Evolutionary conservation across 1,140 invertebrate species (phyloP), one percentile per base, ranked within the genome.

Genomic region (Rhagoletis pomonella): DNA sequence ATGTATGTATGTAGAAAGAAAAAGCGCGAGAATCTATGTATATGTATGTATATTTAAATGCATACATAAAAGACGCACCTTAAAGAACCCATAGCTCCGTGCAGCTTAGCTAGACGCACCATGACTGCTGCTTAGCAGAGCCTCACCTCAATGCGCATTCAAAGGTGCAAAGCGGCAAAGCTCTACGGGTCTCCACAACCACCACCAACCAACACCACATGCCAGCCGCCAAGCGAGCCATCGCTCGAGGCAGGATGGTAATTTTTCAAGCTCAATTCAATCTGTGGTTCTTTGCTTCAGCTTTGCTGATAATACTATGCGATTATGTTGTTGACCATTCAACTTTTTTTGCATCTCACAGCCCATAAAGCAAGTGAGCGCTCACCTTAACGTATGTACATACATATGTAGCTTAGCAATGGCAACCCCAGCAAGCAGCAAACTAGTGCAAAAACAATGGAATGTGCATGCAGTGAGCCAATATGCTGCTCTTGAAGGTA

Each of bases 201-300:
- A 29, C 29, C 29, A 29, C 29, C 29, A 29, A 29, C 29, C 29
- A 29, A 29, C 29, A 29, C 29, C 29, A 29, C 29, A 29, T 29
- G 29, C 29, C 29, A 29, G 29, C 29, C 29, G 29, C 29, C 29
- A 29, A 29, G 29, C 29, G 29, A 29, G 29, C 29, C 29, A 29
- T 29, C 50, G 47, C 73, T 81, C 10, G 73, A 81, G 47, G 73
- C 73, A 81, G 47, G 73, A 81, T 81, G 73, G 73, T 81, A 81
- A 81, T 81, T 81, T 81, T 81, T 81, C 73, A 81, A 81, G 73
- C 73, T 81, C 73, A 81, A 81, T 81, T 55, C 73, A 81, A 81
- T 81, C 73, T 55, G 47, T 3, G 19, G 29, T 29, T 17, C n/a
- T n/a, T 55, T 55, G 5, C 73, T 29, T 81, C 17, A 55, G 73